These are phyloP conservation scores for Onychostruthus taczanowskii DNA, from an alignment of 2,113 vertebrate species.

Conservation along the genomic window DNA sequence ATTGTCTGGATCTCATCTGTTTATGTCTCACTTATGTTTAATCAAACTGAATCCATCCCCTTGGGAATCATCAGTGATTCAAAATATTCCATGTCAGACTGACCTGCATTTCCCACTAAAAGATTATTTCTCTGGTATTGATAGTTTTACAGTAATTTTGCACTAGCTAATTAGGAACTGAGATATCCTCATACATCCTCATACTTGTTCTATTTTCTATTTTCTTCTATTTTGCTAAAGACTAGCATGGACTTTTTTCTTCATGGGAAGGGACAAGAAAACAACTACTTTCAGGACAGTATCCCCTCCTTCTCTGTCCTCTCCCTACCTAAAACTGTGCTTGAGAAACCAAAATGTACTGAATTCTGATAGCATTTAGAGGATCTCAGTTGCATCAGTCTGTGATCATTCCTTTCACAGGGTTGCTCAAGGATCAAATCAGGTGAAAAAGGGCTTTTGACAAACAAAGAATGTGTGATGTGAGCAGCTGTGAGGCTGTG, in stretches of 20 bases:
- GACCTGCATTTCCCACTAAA: not conserved
- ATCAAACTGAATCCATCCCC: not conserved
- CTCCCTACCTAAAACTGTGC: not conserved
- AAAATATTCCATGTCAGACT: not conserved
- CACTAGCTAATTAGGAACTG: not conserved
- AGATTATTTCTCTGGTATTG: not conserved
- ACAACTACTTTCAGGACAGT: not conserved
- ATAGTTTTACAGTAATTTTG: not conserved
- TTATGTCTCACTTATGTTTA: not conserved
- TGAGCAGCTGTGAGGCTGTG: not conserved
- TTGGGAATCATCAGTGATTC: not conserved
- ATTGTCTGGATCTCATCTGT: not conserved
- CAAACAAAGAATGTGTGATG: not conserved
- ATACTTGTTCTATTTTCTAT: not conserved
- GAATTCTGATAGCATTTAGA: not conserved
- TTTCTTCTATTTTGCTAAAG: not conserved
- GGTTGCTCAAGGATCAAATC: not conserved
- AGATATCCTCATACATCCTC: not conserved
- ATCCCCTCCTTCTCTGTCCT: not conserved
- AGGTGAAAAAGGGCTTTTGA: not conserved
- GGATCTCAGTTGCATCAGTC: not conserved
- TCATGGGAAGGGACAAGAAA: not conserved
- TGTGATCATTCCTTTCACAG: not conserved
- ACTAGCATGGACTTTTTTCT: not conserved
- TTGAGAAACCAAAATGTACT: not conserved